Evolutionary conservation across 2,113 vertebrate species (phyloP).

Genomic region (Budorcas taxicolor): DNA sequence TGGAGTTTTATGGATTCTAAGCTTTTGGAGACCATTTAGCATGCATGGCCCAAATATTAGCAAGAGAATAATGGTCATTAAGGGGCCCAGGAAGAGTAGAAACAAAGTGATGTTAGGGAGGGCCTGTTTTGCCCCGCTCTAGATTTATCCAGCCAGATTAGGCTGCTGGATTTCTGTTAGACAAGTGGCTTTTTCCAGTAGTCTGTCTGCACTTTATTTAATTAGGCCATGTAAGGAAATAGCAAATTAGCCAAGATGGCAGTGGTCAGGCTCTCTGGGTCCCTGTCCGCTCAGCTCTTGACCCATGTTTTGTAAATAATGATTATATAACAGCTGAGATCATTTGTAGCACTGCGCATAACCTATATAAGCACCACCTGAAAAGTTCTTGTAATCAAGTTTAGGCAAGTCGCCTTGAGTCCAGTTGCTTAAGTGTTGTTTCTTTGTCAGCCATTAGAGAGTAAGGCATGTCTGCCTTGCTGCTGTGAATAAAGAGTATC

Average conservation of each 20-base stretch:
- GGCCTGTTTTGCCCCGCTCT: not conserved
- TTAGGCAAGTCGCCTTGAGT: not conserved
- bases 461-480: not conserved
- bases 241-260: not conserved
- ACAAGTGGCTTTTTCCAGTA: not conserved
- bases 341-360: not conserved
- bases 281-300: not conserved
- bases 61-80: not conserved
- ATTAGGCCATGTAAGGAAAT: not conserved
- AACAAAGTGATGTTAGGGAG: not conserved
- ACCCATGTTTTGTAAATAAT: not conserved
- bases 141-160: not conserved
- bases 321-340: not conserved
- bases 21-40: not conserved
- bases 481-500: not conserved
- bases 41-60: not conserved
- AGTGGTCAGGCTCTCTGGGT: not conserved
- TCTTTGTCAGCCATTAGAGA: not conserved
- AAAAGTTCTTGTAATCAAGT: not conserved
- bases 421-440: not conserved
- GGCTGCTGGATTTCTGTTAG: not conserved
- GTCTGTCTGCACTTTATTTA: not conserved
- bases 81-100: not conserved
- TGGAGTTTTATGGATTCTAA: not conserved
- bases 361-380: not conserved